phyloP scores from a whole-genome alignment of 2,113 vertebrate genomes.

The Pterocles orientalis region DNA sequence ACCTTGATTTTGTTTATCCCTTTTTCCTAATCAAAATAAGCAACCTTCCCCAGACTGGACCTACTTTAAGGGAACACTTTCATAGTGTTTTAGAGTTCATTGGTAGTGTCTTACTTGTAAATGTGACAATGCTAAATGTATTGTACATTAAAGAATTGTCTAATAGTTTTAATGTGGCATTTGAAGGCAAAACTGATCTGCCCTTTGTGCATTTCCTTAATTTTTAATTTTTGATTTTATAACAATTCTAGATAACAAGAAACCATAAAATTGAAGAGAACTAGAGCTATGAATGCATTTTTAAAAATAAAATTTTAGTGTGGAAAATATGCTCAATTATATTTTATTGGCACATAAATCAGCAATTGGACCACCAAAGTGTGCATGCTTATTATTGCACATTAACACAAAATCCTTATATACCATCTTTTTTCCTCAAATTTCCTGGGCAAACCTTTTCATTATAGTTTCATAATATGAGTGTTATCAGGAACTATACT shows the following conservation, averaged over 20 bases:
- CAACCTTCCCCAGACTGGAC: neutral
- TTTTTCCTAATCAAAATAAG: neutral
- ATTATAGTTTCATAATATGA: neutral
- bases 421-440: neutral
- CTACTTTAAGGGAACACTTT: neutral
- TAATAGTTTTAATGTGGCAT: conserved; percentile 6
- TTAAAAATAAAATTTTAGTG: conserved; percentile 49
- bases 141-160: neutral
- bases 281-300: neutral
- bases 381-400: conserved; percentile 81
- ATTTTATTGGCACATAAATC: conserved; percentile 72
- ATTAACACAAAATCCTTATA: conserved; percentile 64
- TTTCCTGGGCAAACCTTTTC: conserved; percentile 58
- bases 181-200: neutral
- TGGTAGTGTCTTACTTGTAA: neutral
- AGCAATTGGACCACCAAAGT: conserved; percentile 70
- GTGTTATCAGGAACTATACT: conserved; percentile 51
- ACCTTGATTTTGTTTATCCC: neutral
- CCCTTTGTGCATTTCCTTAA: conserved; percentile 42
- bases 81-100: neutral
- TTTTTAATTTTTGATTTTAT: conserved; percentile 24
- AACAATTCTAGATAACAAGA: conserved; percentile 25
- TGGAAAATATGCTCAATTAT: conserved; percentile 64
- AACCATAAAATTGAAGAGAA: conserved; percentile 22
- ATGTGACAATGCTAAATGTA: conserved; percentile 11